phyloP scores from a whole-genome alignment of 2,888 invertebrate species.

The Tenthredo mesomela region DNA sequence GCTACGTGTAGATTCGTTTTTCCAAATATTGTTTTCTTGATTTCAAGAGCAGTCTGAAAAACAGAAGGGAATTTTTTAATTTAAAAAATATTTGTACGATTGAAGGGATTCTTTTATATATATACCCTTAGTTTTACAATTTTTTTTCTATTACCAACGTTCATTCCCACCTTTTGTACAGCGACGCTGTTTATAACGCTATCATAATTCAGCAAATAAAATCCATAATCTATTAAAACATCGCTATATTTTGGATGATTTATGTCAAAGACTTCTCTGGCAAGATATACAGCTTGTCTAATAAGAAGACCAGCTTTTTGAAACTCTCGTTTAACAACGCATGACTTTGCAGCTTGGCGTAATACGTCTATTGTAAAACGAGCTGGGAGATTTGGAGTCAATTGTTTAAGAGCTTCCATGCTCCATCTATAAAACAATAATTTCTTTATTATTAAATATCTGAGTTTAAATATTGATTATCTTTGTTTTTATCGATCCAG shows the following conservation, averaged over 20 bases:
- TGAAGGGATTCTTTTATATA: background rate
- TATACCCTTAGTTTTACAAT: background rate
- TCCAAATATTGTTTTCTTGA: slow-evolving; percentile 89
- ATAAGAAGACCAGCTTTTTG: slow-evolving; percentile 90
- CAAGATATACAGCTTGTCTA: slow-evolving; percentile 88
- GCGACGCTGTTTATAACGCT: slow-evolving; percentile 91
- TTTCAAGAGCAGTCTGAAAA: slow-evolving; percentile 84
- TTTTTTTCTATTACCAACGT: slow-evolving; percentile 8
- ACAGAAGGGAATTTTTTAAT: slow-evolving; percentile 53
- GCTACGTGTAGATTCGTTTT: slow-evolving; percentile 93
- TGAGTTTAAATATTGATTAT: background rate
- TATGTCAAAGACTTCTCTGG: slow-evolving; percentile 82
- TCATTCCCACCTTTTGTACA: slow-evolving; percentile 85
- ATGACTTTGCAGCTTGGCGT: slow-evolving; percentile 92
- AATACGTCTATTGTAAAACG: slow-evolving; percentile 90
- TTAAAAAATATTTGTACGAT: slow-evolving; percentile 30
- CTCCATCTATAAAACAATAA: slow-evolving; percentile 85
- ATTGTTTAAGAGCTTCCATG: slow-evolving; percentile 85
- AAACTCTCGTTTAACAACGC: slow-evolving; percentile 93
- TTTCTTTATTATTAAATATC: background rate
- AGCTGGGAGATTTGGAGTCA: slow-evolving; percentile 83
- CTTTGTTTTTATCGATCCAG: background rate
- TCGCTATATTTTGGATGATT: slow-evolving; percentile 92
- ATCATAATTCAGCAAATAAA: slow-evolving; percentile 94
- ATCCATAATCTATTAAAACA: slow-evolving; percentile 93